Evolutionary conservation across 2,113 vertebrate genomes (phyloP), one percentile per base, ranked within the genome.

Genomic region (Periophthalmus modestus): DNA sequence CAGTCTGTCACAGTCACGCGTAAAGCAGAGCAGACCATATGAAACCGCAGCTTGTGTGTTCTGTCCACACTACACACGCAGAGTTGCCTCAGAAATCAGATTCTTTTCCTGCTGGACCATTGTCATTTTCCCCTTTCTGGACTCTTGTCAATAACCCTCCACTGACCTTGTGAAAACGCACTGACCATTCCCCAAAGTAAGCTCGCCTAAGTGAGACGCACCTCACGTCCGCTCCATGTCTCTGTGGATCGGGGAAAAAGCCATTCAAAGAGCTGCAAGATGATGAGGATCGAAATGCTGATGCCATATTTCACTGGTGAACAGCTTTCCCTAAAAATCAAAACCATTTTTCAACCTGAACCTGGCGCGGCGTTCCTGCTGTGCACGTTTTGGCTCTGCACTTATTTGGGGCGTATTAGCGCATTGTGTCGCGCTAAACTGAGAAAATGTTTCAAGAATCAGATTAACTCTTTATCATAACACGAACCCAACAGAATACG

Each of bases 101-200:
- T 80, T 72, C 71, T 6, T 52, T 18, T 16, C 69, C 79, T 69
- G 68, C n/a, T 12, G 52, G 67, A 70, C 71, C 34, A 59, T 36
- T 73, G 59, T 67, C 46, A 72, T 52, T 16, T 65, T 46, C 74
- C 55, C 73, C 74, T 73, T 72, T 11, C 50, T 23, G 69, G 81
- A 72, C 77, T 83, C 77, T 82, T 85, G 79, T 83, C 83, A 87
- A 80, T 84, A 88, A 82, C 83, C 81, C 74, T 87, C 82, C n/a
- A 73, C 89, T 91, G 89, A 91, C 89, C 89, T 92, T 91, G 91
- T 85, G 80, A 84, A 87, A 87, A 89, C 76, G 86, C 80, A 87
- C 23, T 10, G 78, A 82, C 85, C 73, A 77, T 85, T 85, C 84
- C 82, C 85, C 72, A 85, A 87, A 88, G 87, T 88, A 66, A 81